Base-by-base conservation (phyloP, 2,113 vertebrate genomes). In the Xiphias gladius region DNA sequence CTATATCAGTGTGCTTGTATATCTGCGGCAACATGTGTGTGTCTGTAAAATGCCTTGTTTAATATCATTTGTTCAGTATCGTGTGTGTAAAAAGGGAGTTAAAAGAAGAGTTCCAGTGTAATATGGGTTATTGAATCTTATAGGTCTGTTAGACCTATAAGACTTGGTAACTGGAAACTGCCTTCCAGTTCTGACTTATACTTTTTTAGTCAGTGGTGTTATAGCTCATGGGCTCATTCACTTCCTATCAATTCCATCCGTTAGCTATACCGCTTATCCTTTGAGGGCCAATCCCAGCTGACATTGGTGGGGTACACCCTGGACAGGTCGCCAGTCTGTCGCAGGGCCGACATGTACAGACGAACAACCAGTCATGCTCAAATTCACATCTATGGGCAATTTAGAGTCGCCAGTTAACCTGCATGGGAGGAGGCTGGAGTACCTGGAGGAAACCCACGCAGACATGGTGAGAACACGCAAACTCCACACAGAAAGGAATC, bases 11-110 rank as follows among this genome's bases (percentile, higher is more conserved):
- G 48, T 6, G 28, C 55, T 65, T 19, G 26, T 66, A 32, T 2
- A 16, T 77, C 17, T 61, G 57, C 26, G 17, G 65, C 66, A 55
- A 57, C 62, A 72, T 64, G 28, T 58, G 35, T 28, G 61, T 46
- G 50, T 80, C 10, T 70, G 65, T 28, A 16, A 64, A 66, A 62
- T 24, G 24, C 19, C 1, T 43, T 8, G 17, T 46, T 66, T 10
- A 59, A 59, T 46, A 66, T 65, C n/a, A 67, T 65, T 41, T 69
- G 43, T n/a, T n/a, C n/a, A 26, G 61, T 20, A 63, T 81, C 55
- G 39, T 67, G 20, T 35, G 72, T 43, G 14, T 16, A 20, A 69
- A 57, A 37, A n/a, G 26, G 35, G 28, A 71, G 4, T 26, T 55
- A 13, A 14, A 24, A 54, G 3, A 59, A 19, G 1, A 35, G 46